Percentiles rank a stretch among this genome's conserved stretches.
Conservation (phyloP, 2,113 vertebrate genomes). For the Tautogolabrus adspersus region DNA sequence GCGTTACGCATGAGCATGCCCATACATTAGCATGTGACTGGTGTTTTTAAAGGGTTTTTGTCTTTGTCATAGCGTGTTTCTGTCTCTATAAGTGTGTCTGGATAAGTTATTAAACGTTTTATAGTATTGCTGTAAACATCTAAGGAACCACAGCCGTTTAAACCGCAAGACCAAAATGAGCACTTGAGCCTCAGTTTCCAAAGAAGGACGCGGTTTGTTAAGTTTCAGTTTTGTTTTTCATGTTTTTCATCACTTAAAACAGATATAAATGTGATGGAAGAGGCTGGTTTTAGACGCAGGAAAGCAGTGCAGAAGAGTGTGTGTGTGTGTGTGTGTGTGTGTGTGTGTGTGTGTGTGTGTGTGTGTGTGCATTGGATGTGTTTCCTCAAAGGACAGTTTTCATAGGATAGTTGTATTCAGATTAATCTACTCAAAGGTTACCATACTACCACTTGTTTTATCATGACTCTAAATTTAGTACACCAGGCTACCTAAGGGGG, state of each 20-base stretch:
- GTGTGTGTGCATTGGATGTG: not conserved
- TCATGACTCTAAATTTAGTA: no score
- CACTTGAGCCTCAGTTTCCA: not conserved
- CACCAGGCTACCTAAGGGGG: no score
- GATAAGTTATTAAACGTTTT: conserved; percentile 53
- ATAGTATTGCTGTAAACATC: conserved; percentile 22
- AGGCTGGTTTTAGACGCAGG: not conserved
- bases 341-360: not conserved
- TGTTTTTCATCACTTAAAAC: not conserved
- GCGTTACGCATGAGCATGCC: not conserved
- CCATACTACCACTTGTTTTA: no score
- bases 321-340: not conserved
- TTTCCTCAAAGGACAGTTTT: not conserved
- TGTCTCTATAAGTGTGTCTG: conserved; percentile 6
- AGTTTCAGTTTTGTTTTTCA: not conserved
- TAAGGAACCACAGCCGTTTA: conserved; percentile 1
- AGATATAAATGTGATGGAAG: not conserved
- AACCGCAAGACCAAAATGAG: conserved; percentile 23
- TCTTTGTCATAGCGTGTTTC: not conserved
- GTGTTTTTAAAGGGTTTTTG: not conserved
- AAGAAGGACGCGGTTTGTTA: not conserved
- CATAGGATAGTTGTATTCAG: no score
- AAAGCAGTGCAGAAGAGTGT: not conserved
- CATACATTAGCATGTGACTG: not conserved
- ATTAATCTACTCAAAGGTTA: no score